Evolutionary conservation across 2,888 invertebrate species (phyloP).

Genomic region (Papilio elwesi): DNA sequence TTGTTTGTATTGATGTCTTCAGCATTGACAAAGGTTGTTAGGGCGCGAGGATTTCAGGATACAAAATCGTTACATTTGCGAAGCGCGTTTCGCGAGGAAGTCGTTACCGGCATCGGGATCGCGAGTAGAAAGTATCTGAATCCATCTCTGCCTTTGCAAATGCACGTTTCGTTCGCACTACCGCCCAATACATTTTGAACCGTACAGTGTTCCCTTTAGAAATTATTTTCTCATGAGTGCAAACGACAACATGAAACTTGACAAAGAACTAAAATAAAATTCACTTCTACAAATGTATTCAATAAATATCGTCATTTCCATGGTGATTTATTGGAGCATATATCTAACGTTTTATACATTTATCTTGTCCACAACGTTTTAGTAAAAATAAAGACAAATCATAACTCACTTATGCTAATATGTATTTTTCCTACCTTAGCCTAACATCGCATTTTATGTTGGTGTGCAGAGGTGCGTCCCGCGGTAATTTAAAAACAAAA

Average conservation of each 20-base stretch:
- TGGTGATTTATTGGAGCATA: constrained; percentile 40
- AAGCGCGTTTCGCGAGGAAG: constrained; percentile 66
- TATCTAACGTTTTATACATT: constrained; percentile 22
- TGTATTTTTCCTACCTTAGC: too few relatives aligned
- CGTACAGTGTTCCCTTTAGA: constrained; percentile 43
- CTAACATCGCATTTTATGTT: too few relatives aligned
- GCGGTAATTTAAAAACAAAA: too few relatives aligned
- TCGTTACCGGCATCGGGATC: constrained; percentile 69
- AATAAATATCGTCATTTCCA: constrained; percentile 40
- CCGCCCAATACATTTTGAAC: constrained; percentile 41
- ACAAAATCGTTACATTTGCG: constrained; percentile 64
- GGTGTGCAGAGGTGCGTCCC: too few relatives aligned
- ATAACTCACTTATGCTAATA: too few relatives aligned
- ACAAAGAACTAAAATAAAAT: constrained; percentile 50
- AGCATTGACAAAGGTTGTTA: constrained; percentile 55
- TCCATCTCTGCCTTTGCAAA: constrained; percentile 58
- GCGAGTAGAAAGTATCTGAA: constrained; percentile 61
- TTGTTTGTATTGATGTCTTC: constrained; percentile 61
- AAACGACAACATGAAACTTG: constrained; percentile 40
- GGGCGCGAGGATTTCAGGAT: constrained; percentile 56
- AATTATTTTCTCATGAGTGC: constrained; percentile 43
- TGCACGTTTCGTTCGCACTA: constrained; percentile 51
- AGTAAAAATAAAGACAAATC: background rate
- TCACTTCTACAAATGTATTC: constrained; percentile 50
- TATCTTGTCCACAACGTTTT: background rate